Evolutionary conservation across 2,113 vertebrate genomes (phyloP), one percentile per base, ranked within the genome.

Genomic region (Cairina moschata): DNA sequence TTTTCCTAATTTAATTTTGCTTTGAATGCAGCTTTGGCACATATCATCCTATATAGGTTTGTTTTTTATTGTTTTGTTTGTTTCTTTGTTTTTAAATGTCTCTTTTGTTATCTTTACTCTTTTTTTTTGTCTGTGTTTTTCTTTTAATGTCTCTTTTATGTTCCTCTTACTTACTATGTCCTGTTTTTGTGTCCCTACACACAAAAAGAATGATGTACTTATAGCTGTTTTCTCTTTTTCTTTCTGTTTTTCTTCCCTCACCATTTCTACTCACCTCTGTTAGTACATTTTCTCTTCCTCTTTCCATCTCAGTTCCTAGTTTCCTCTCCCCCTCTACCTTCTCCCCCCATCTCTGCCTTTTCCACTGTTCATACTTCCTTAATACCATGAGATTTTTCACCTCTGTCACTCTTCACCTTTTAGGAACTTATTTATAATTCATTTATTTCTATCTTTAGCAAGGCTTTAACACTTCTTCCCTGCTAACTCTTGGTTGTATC

Each of bases 1-100:
- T 80, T 65, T 44, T 18, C 56, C 21, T 76, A 40, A 67, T 7
- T 84, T 92, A 4, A n/a, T 65, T 67, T 59, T 50, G 3, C 5
- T 66, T 86, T 55, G 48, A 38, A 54, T 66, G 78, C 6, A 52
- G 16, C 23, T 92, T 65, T 67, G 31, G 34, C 29, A 48, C 11
- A 11, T 11, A 1, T 72, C 1, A 1, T 72, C 8, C 13, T 62
- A 32, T 7, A 3, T 15, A 26, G 10, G 11, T 50, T 23, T 50
- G 48, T 26, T 50, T 50, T 50, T 50, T 25, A 23, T 50, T 50
- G 48, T 50, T 50, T 50, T 50, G 21, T 50, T 50, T 50, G 11
- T 50, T 23, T 50, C 21, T 48, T 48, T 48, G 48, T 50, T 50
- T 50, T 50, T 25, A 50, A 50, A 50, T 50, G 48, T 50, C 48